Conservation (phyloP, 2,888 invertebrate species). For the Cantharis rustica region DNA sequence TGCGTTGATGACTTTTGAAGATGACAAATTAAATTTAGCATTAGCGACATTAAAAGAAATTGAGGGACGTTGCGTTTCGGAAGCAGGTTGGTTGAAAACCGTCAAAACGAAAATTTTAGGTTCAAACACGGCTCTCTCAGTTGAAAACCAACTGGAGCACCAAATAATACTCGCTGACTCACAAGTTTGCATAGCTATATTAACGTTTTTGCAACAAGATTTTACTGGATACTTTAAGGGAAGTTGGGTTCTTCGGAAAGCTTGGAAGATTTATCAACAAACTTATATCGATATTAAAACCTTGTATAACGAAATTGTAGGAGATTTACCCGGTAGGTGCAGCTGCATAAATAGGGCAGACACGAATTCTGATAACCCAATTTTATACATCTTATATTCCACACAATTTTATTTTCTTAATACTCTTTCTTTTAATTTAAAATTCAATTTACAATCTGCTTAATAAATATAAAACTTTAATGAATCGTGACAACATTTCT, state of each 20-base stretch:
- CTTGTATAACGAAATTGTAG: constrained; percentile 60
- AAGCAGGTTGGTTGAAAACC: constrained; percentile 62
- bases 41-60: constrained; percentile 63
- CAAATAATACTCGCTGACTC: constrained; percentile 71
- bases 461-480: no score
- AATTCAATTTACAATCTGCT: no score
- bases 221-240: constrained; percentile 66
- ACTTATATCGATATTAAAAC: constrained; percentile 63
- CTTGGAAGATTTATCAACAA: constrained; percentile 72
- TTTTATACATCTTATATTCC: no score
- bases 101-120: constrained; percentile 59
- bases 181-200: constrained; percentile 66
- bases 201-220: constrained; percentile 69
- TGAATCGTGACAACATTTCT: no score
- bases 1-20: constrained; percentile 72
- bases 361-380: background rate
- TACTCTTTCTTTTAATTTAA: no score
- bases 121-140: constrained; percentile 33
- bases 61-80: constrained; percentile 62
- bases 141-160: constrained; percentile 62
- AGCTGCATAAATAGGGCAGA: background rate
- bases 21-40: constrained; percentile 66
- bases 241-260: constrained; percentile 70
- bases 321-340: constrained; percentile 42
- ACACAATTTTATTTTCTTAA: no score